Evolutionary conservation across 1,140 invertebrate species (phyloP).

Genomic region (Aphis craccivora): DNA sequence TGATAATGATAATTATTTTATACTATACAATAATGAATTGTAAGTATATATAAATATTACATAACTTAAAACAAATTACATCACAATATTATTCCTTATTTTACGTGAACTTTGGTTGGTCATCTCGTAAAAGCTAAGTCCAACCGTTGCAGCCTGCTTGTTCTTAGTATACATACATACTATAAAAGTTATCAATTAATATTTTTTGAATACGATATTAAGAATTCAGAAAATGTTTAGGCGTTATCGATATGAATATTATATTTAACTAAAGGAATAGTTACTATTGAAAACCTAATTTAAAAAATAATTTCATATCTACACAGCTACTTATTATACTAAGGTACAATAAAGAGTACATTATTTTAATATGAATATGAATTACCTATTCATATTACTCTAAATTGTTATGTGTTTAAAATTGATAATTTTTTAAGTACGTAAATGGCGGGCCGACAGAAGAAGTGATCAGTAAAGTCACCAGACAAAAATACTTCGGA

Average conservation of each 20-base stretch:
- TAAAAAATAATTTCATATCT: too few relatives aligned
- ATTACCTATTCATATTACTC: background rate
- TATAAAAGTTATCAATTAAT: background rate
- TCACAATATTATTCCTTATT: background rate
- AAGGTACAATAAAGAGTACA: background rate
- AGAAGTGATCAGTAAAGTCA: slow-evolving; percentile 31
- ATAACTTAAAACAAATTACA: background rate
- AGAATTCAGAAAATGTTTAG: background rate
- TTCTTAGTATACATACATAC: too few relatives aligned
- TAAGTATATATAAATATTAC: too few relatives aligned
- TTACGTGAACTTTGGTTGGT: background rate
- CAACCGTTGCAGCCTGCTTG: too few relatives aligned
- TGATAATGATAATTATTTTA: background rate
- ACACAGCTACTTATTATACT: too few relatives aligned
- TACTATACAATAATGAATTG: background rate
- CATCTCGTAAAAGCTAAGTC: background rate
- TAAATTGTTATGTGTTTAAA: background rate
- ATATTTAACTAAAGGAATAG: too few relatives aligned
- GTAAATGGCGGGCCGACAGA: slow-evolving; percentile 34
- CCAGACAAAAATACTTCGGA: background rate
- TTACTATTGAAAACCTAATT: too few relatives aligned
- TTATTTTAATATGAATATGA: background rate
- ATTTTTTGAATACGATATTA: background rate
- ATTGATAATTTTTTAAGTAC: background rate
- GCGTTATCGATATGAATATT: too few relatives aligned